These are phyloP conservation scores for Gulo gulo DNA, from an alignment of 2,113 vertebrate genomes.

Conservation along the genomic window DNA sequence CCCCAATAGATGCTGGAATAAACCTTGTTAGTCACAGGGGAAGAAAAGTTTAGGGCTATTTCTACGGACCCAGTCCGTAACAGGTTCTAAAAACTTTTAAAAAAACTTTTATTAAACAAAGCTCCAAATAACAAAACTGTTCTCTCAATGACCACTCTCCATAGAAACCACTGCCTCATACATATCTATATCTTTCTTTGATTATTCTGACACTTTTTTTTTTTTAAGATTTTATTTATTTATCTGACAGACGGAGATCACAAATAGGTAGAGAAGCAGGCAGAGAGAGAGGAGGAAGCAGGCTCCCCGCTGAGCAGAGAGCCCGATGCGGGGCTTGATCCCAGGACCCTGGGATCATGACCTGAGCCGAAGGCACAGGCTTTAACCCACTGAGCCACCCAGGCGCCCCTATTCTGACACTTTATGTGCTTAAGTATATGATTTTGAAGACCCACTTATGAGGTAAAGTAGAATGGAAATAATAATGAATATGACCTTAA, in stretches of 20 bases:
- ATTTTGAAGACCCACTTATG: slow-evolving; percentile 36
- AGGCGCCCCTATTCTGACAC: not conserved
- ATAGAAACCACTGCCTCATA: not conserved
- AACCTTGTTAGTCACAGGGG: not conserved
- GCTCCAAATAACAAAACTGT: not conserved
- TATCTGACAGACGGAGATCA: too few relatives aligned
- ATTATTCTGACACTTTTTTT: slow-evolving; percentile 35
- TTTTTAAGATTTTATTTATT: too few relatives aligned
- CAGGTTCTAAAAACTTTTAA: not conserved
- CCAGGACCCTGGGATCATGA: too few relatives aligned
- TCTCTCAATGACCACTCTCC: slow-evolving; percentile 24
- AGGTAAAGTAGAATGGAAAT: slow-evolving; percentile 40
- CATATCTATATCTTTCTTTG: not conserved
- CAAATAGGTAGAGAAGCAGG: too few relatives aligned
- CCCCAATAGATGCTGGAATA: not conserved
- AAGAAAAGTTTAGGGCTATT: not conserved
- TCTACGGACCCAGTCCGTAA: not conserved
- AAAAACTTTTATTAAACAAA: slow-evolving; percentile 20
- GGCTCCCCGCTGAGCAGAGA: too few relatives aligned
- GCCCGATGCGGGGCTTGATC: too few relatives aligned
- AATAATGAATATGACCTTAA: slow-evolving; percentile 38
- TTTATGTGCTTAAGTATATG: slow-evolving; percentile 18
- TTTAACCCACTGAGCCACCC: too few relatives aligned
- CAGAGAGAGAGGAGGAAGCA: too few relatives aligned
- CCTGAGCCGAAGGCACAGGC: too few relatives aligned